Percentiles rank a stretch among this genome's conserved stretches.
Conservation (phyloP, 2,113 vertebrate species). For the Crypturellus undulatus region DNA sequence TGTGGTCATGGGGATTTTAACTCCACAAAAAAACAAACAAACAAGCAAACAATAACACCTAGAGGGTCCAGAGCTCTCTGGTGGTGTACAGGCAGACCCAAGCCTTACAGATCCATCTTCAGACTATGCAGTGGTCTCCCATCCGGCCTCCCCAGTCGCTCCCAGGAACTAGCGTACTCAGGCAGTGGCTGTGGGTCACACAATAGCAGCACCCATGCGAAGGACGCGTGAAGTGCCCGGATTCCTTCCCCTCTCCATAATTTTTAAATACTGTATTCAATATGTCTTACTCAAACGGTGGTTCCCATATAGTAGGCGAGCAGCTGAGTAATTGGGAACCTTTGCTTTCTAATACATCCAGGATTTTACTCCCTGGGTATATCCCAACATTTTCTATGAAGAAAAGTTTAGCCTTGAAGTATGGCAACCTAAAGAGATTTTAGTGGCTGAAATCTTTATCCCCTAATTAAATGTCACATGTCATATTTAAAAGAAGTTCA, state of each 20-base stretch:
- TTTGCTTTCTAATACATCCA: not conserved
- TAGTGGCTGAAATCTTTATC: not conserved
- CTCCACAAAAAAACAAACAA: not conserved
- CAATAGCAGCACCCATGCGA: not conserved
- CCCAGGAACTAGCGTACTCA: not conserved
- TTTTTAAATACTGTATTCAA: not conserved
- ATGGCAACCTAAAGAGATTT: not conserved
- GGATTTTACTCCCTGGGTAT: not conserved
- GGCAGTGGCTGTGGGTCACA: not conserved
- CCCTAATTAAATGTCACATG: not conserved
- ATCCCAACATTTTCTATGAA: not conserved
- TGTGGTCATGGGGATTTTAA: not conserved
- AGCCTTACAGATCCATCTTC: not conserved
- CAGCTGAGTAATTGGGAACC: not conserved
- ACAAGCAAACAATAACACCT: not conserved
- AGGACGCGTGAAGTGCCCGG: not conserved
- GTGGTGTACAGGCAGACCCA: not conserved
- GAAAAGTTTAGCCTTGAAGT: not conserved
- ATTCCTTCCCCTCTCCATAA: not conserved
- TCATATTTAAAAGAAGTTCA: not conserved
- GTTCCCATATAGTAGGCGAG: not conserved
- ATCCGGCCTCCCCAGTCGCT: rapidly evolving
- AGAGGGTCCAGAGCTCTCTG: not conserved
- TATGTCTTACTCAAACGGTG: not conserved
- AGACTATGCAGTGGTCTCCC: rapidly evolving